Conservation (phyloP, 2,888 invertebrate genomes). For the Monopis laevigella region DNA sequence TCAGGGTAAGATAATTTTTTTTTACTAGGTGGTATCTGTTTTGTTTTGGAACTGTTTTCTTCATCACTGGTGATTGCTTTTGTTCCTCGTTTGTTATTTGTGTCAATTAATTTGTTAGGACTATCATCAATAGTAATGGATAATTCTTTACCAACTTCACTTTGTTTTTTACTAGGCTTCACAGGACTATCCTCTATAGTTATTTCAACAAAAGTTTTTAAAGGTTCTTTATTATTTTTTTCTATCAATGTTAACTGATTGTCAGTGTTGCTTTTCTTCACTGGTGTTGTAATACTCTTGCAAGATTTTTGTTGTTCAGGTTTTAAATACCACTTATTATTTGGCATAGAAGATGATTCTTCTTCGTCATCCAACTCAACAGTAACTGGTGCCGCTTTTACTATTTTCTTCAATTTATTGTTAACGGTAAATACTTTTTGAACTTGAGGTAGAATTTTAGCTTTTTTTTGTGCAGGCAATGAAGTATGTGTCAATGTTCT, state of each 20-base stretch:
- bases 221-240: constrained; percentile 45
- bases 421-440: no score
- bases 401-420: no score
- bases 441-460: no score
- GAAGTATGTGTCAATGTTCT: background rate
- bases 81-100: constrained; percentile 16
- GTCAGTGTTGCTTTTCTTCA: constrained; percentile 23
- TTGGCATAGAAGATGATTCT: constrained; percentile 25
- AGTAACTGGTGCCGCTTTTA: constrained; percentile 31
- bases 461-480: constrained; percentile 17
- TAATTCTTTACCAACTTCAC: constrained; percentile 31
- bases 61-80: constrained; percentile 23
- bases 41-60: constrained; percentile 18
- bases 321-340: constrained; percentile 52
- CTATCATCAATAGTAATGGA: constrained; percentile 54
- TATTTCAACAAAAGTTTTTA: constrained; percentile 39
- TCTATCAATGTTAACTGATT: no score
- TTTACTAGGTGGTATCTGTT: constrained; percentile 35
- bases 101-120: constrained; percentile 33
- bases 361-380: constrained; percentile 55
- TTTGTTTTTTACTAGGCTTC: constrained; percentile 24
- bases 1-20: constrained; percentile 47
- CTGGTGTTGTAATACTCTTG: no score
- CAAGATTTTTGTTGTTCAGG: constrained; percentile 37
- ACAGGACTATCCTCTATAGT: constrained; percentile 56